Evolutionary conservation across 2,113 vertebrate species (phyloP).

Genomic region (Eleginops maclovinus): DNA sequence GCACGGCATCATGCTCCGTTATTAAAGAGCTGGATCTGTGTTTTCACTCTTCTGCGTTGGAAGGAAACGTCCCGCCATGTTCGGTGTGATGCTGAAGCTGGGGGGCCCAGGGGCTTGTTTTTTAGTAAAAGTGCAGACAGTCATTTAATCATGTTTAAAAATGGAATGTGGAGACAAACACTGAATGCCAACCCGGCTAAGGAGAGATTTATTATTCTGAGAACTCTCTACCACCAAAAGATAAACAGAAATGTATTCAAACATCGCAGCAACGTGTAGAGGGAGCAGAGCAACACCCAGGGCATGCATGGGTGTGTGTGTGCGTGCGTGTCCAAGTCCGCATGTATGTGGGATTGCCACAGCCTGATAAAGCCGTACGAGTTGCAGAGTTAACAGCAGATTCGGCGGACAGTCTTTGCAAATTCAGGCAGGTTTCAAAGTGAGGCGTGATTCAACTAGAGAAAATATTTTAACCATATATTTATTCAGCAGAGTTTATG

Average conservation of each 20-base stretch:
- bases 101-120: not conserved
- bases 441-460: no score
- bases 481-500: not conserved
- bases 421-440: not conserved
- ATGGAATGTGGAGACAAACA: conserved; percentile 43
- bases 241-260: conserved; percentile 41
- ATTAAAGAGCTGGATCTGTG: conserved; percentile 20
- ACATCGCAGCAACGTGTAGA: conserved; percentile 11
- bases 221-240: conserved; percentile 41
- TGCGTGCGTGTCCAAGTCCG: not conserved
- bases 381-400: conserved; percentile 6
- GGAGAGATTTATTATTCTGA: conserved; percentile 37
- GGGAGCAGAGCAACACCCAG: conserved; percentile 12
- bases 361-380: conserved; percentile 12
- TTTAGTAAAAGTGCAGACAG: not conserved
- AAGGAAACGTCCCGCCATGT: not conserved
- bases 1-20: not conserved
- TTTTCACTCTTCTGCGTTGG: conserved; percentile 1
- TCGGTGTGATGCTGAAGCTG: conserved; percentile 1
- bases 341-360: not conserved
- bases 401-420: not conserved
- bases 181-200: conserved; percentile 1
- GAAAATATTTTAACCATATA: not conserved
- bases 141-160: conserved; percentile 43
- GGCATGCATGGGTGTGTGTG: conserved; percentile 41